These are phyloP conservation scores for Bugula neritina DNA, from an alignment of 2,888 invertebrate species.

Conservation along the genomic window DNA sequence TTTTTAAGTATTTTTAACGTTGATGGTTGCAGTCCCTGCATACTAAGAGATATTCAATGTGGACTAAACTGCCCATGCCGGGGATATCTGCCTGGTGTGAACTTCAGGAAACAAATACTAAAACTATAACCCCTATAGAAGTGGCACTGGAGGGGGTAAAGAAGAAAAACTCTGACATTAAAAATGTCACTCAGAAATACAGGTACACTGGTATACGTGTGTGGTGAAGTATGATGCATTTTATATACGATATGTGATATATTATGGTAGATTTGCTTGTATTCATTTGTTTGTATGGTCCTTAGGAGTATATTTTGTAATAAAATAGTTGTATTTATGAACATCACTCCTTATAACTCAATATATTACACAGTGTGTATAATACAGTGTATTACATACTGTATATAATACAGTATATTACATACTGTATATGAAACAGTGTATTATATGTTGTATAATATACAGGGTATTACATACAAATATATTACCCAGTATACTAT, in stretches of 20 bases:
- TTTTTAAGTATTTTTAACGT: background rate
- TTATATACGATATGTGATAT: too few relatives aligned
- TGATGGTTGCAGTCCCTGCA: conserved; percentile 2
- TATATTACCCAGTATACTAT: too few relatives aligned
- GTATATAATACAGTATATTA: too few relatives aligned
- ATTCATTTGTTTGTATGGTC: background rate
- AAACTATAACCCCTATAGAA: conserved; percentile 63
- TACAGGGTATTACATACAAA: too few relatives aligned
- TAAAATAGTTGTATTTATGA: background rate
- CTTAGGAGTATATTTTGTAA: background rate
- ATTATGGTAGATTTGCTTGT: too few relatives aligned
- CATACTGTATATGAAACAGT: too few relatives aligned
- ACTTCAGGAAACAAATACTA: conserved; percentile 68
- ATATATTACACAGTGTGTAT: too few relatives aligned
- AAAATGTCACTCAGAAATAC: conserved; percentile 72
- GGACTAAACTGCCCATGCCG: conserved; percentile 42
- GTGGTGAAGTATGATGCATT: too few relatives aligned
- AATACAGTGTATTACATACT: too few relatives aligned
- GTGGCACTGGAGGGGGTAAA: conserved; percentile 43
- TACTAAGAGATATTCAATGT: conserved; percentile 36
- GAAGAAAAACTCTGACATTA: conserved; percentile 46
- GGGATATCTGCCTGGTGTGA: conserved; percentile 51
- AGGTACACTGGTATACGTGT: too few relatives aligned
- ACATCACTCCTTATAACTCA: too few relatives aligned
- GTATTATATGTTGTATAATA: too few relatives aligned